Percentiles rank a stretch among this genome's conserved stretches.
These are phyloP conservation scores for Lethocerus indicus DNA, from an alignment of 1,140 invertebrate species.

Conservation along the genomic window DNA sequence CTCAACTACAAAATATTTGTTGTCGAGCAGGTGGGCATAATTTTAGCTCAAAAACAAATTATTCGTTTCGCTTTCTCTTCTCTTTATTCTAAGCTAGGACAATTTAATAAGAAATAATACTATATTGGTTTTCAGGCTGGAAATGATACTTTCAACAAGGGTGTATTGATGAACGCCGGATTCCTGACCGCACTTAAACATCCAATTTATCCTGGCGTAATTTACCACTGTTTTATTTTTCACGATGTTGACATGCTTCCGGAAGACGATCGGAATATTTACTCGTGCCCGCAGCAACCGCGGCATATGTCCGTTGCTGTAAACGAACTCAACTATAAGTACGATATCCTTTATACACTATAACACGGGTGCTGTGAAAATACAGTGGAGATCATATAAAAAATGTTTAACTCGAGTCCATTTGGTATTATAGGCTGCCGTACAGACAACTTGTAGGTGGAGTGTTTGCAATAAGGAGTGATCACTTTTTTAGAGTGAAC, in stretches of 20 bases:
- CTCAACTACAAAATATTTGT: slow-evolving; percentile 43
- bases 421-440: slow-evolving; percentile 29
- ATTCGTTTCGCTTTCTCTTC: not conserved
- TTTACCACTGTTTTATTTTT: slow-evolving; percentile 42
- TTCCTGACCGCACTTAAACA: slow-evolving; percentile 33
- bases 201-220: slow-evolving; percentile 18
- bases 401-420: no score
- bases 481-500: slow-evolving; percentile 41
- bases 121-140: slow-evolving; percentile 18
- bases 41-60: not conserved
- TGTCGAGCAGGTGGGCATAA: slow-evolving; percentile 33
- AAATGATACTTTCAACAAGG: slow-evolving; percentile 44
- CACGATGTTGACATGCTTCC: slow-evolving; percentile 52
- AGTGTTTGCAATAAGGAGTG: slow-evolving; percentile 34
- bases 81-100: not conserved
- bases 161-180: slow-evolving; percentile 45
- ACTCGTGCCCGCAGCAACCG: slow-evolving; percentile 38
- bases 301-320: slow-evolving; percentile 43
- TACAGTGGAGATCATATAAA: no score
- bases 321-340: slow-evolving; percentile 44
- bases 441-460: slow-evolving; percentile 43
- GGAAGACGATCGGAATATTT: slow-evolving; percentile 45
- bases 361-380: no score
- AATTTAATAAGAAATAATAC: not conserved
- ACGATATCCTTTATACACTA: slow-evolving; percentile 6